A percentile compares a stretch with the other conserved stretches of the same genome.
Evolutionary conservation across 2,888 invertebrate genomes (phyloP).

Genomic region (Creontiades dilutus): DNA sequence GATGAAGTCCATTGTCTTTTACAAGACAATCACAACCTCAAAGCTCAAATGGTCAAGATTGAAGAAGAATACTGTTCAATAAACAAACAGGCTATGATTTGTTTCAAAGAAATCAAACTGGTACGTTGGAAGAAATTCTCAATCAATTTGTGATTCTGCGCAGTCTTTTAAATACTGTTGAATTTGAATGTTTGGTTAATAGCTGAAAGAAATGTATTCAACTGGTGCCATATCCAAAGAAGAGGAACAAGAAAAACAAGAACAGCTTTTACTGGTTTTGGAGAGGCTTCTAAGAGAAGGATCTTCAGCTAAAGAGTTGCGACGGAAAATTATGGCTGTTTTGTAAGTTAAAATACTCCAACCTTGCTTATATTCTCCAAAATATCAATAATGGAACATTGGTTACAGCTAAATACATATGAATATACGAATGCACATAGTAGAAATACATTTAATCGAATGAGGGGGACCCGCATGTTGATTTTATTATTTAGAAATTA

Average conservation of each 20-base stretch:
- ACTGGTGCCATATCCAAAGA: conserved; percentile 61
- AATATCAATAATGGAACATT: no score
- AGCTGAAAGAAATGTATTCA: conserved; percentile 51
- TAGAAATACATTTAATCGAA: no score
- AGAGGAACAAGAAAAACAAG: conserved; percentile 60
- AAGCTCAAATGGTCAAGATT: conserved; percentile 54
- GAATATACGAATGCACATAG: no score
- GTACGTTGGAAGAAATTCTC: conserved; percentile 7
- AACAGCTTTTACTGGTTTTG: conserved; percentile 51
- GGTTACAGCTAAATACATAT: no score
- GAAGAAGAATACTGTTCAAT: conserved; percentile 68
- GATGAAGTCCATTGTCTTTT: conserved; percentile 41
- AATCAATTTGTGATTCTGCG: neutral
- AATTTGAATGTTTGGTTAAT: neutral
- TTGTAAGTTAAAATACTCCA: conserved; percentile 38
- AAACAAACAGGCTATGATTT: conserved; percentile 63
- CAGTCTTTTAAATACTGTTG: neutral
- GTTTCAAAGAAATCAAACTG: conserved; percentile 69
- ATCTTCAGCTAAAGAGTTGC: conserved; percentile 53
- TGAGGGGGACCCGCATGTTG: no score
- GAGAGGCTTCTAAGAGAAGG: conserved; percentile 64
- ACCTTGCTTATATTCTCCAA: no score
- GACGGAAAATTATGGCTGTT: conserved; percentile 63
- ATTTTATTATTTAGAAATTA: no score
- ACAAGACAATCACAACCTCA: conserved; percentile 57